phyloP scores from a whole-genome alignment of 2,888 invertebrate species.

The Trilocha varians region DNA sequence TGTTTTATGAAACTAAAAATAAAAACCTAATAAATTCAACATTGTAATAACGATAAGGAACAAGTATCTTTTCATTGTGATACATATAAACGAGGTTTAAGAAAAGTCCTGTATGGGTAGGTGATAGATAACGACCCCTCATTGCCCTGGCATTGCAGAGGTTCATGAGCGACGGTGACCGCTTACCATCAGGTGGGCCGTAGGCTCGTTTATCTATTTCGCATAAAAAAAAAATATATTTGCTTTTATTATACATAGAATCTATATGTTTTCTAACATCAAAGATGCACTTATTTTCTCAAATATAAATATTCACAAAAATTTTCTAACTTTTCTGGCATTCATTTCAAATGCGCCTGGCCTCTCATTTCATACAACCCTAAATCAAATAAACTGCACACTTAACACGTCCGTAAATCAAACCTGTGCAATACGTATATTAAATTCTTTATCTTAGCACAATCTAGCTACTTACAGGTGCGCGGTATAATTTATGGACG shows the following conservation, averaged over 20 bases:
- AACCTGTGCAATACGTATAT: constrained; percentile 33
- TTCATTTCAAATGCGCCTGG: not conserved
- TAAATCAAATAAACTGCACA: constrained; percentile 11
- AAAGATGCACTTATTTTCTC: not conserved
- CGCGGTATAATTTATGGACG: constrained; percentile 52
- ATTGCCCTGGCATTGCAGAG: too few relatives aligned
- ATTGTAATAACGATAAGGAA: too few relatives aligned
- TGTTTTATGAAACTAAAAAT: too few relatives aligned
- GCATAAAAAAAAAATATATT: too few relatives aligned
- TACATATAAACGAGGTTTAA: too few relatives aligned
- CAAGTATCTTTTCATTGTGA: too few relatives aligned
- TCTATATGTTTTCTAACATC: not conserved
- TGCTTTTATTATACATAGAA: not conserved
- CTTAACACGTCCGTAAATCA: constrained; percentile 35
- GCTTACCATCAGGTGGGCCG: too few relatives aligned
- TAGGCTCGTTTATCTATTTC: too few relatives aligned
- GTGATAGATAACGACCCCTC: too few relatives aligned
- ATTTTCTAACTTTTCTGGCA: not conserved
- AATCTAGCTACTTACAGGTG: constrained; percentile 61
- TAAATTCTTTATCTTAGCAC: constrained; percentile 57
- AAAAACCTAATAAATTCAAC: too few relatives aligned
- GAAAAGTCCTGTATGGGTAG: too few relatives aligned
- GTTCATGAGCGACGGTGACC: too few relatives aligned
- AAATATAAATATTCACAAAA: not conserved
- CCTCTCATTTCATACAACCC: constrained; percentile 5